These are phyloP conservation scores for Torymus tubicola DNA, from an alignment of 2,888 invertebrate genomes.

Conservation along the genomic window DNA sequence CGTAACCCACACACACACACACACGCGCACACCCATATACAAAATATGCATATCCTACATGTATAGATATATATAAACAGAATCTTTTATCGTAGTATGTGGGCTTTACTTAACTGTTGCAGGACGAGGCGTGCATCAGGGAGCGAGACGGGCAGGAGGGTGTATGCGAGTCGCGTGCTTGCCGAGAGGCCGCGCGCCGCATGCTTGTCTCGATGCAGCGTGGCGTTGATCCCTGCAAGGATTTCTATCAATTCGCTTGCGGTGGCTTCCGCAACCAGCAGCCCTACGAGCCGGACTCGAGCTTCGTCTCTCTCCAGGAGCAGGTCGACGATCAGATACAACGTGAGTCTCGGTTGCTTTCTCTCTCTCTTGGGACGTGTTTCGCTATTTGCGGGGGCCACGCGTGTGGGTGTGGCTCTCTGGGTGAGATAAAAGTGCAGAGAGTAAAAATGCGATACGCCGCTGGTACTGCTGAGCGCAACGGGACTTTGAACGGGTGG, in stretches of 20 bases:
- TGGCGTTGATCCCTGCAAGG: slow-evolving; percentile 75
- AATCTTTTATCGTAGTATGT: not conserved
- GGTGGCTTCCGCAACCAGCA: slow-evolving; percentile 72
- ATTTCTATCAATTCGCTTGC: slow-evolving; percentile 77
- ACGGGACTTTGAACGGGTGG: too few relatives aligned
- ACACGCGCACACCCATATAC: too few relatives aligned
- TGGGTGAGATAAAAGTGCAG: not conserved
- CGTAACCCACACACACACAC: not conserved
- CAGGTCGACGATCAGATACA: slow-evolving; percentile 74
- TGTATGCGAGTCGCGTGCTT: slow-evolving; percentile 71
- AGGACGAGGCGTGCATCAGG: slow-evolving; percentile 74
- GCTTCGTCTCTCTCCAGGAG: slow-evolving; percentile 74
- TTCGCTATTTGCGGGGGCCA: too few relatives aligned
- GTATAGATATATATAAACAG: too few relatives aligned
- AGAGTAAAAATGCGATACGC: not conserved
- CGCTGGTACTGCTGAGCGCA: not conserved
- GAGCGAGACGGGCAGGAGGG: slow-evolving; percentile 71
- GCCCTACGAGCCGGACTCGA: slow-evolving; percentile 70
- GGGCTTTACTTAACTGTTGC: slow-evolving; percentile 53
- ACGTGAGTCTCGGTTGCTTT: slow-evolving; percentile 76
- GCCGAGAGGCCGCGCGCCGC: slow-evolving; percentile 72
- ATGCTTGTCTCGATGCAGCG: slow-evolving; percentile 74
- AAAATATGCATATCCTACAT: too few relatives aligned
- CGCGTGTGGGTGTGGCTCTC: not conserved
- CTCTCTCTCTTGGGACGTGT: too few relatives aligned